A percentile compares a stretch with the other conserved stretches of the same genome.
Conservation (phyloP, 2,888 invertebrate genomes). For the Pseudanteris insignis region DNA sequence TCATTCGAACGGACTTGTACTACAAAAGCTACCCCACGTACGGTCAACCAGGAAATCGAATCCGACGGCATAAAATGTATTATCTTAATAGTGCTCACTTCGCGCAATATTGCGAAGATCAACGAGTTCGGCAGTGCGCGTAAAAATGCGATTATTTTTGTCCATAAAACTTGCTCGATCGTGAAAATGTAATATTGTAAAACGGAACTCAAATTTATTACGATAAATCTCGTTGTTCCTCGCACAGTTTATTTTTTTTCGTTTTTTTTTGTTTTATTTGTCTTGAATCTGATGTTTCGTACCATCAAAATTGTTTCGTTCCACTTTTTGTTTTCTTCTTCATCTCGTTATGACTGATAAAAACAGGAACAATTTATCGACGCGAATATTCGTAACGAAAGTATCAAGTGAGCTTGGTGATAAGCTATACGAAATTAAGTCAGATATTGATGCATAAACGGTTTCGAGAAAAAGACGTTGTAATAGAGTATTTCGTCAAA, state of each 20-base stretch:
- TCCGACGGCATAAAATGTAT: slow-evolving; percentile 36
- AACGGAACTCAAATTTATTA: slow-evolving; percentile 17
- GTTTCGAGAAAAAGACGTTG: too few relatives aligned
- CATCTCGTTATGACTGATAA: slow-evolving; percentile 7
- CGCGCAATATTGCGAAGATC: slow-evolving; percentile 37
- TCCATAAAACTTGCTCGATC: slow-evolving; percentile 22
- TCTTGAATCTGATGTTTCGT: slow-evolving; percentile 32
- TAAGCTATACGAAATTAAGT: too few relatives aligned
- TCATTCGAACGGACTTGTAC: slow-evolving; percentile 27
- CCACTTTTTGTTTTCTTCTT: neutral
- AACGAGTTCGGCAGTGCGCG: slow-evolving; percentile 36
- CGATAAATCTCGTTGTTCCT: slow-evolving; percentile 28
- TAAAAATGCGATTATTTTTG: slow-evolving; percentile 31
- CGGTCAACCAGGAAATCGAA: slow-evolving; percentile 32
- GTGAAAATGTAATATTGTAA: slow-evolving; percentile 31
- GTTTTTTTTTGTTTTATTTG: too few relatives aligned
- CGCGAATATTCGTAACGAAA: too few relatives aligned
- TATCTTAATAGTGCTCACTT: slow-evolving; percentile 39
- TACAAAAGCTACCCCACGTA: slow-evolving; percentile 30
- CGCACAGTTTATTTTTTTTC: too few relatives aligned
- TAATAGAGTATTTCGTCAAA: too few relatives aligned
- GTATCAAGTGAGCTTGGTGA: too few relatives aligned
- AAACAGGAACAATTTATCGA: slow-evolving; percentile 24
- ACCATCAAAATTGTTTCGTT: slow-evolving; percentile 12
- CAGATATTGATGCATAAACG: too few relatives aligned